Evolutionary conservation across 2,797 vertebrate genomes (phyloP).

Genomic region (Sebastes oblongus): DNA sequence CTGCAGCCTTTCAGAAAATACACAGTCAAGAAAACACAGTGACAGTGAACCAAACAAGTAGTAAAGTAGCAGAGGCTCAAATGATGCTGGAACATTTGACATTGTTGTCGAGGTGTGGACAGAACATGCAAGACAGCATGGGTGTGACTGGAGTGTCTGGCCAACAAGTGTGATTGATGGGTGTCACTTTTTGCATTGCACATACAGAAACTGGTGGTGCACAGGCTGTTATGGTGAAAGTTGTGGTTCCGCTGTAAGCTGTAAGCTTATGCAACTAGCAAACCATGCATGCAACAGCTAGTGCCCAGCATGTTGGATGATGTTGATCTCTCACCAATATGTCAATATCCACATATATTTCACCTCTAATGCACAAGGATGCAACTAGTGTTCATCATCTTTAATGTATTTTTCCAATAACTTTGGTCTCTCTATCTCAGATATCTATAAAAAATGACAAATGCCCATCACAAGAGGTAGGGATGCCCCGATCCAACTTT

Average conservation of each 20-base stretch:
- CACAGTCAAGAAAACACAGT: background rate
- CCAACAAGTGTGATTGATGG: background rate
- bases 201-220: background rate
- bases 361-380: background rate
- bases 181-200: background rate
- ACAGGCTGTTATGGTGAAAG: background rate
- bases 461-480: background rate
- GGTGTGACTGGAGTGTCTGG: background rate
- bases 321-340: slow-evolving; percentile 17
- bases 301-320: background rate
- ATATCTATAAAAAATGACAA: background rate
- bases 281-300: background rate
- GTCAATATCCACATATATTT: slow-evolving; percentile 4
- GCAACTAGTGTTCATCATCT: background rate
- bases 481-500: too few relatives aligned
- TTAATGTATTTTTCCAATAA: background rate
- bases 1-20: slow-evolving; percentile 10
- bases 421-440: background rate
- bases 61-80: background rate
- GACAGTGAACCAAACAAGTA: background rate
- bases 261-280: background rate
- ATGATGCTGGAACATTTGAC: background rate
- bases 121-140: background rate
- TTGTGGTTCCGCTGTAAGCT: background rate
- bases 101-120: background rate